Evolutionary conservation across 2,113 vertebrate species (phyloP).

Genomic region (Columba livia): DNA sequence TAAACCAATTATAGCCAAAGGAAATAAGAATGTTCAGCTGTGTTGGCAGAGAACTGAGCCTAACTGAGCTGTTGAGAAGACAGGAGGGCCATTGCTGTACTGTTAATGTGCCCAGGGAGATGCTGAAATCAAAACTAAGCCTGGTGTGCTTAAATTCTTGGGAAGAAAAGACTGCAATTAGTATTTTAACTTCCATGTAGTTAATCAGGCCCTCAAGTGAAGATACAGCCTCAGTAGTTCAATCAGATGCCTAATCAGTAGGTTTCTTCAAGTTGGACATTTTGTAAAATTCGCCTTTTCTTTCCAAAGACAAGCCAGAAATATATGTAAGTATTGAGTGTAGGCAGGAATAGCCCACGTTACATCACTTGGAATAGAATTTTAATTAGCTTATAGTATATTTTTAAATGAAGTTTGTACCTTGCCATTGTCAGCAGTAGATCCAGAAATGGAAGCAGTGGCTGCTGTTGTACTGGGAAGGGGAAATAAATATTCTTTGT

Average conservation of each 20-base stretch:
- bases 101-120: background rate
- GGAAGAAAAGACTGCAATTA: background rate
- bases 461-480: background rate
- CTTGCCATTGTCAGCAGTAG: background rate
- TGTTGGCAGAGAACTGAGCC: background rate
- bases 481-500: slow-evolving; percentile 17
- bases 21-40: background rate
- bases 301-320: background rate
- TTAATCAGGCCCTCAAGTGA: background rate
- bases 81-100: background rate
- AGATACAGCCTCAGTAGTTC: background rate
- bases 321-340: background rate
- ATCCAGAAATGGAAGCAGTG: background rate
- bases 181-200: background rate
- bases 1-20: background rate
- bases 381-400: background rate
- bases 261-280: background rate
- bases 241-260: background rate
- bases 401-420: background rate
- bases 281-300: background rate
- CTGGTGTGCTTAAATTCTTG: background rate
- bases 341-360: background rate
- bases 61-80: background rate
- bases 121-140: background rate
- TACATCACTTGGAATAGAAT: background rate